Evolutionary conservation across 2,113 vertebrate species (phyloP).

Genomic region (Rafetus swinhoei): DNA sequence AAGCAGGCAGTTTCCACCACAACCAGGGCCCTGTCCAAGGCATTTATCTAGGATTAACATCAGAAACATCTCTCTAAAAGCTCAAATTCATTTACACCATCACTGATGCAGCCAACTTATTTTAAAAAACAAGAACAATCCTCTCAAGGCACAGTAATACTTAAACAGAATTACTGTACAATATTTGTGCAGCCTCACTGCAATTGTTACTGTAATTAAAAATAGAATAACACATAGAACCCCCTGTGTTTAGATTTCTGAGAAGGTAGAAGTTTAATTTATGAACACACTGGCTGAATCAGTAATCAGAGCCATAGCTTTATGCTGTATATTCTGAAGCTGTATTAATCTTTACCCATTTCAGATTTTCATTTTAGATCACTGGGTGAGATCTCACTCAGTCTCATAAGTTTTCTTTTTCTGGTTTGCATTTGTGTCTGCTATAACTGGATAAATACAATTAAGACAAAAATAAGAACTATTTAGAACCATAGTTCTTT

Average conservation of each 20-base stretch:
- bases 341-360: neutral
- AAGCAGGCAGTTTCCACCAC: neutral
- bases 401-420: neutral
- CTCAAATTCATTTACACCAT: neutral
- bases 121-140: neutral
- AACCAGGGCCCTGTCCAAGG: neutral
- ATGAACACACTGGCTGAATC: neutral
- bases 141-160: neutral
- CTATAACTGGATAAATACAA: neutral
- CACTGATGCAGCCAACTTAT: neutral
- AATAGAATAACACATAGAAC: neutral
- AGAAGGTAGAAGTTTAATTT: conserved; percentile 9
- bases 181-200: neutral
- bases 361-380: neutral
- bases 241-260: neutral
- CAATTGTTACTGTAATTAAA: conserved; percentile 11
- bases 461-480: neutral
- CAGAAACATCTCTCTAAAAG: neutral
- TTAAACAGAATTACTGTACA: neutral
- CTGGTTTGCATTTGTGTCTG: neutral
- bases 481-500: neutral
- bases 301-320: conserved; percentile 21
- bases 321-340: neutral
- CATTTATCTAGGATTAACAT: neutral
- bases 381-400: neutral